phyloP scores from a whole-genome alignment of 2,113 vertebrate species.

The Chiloscyllium plagiosum region DNA sequence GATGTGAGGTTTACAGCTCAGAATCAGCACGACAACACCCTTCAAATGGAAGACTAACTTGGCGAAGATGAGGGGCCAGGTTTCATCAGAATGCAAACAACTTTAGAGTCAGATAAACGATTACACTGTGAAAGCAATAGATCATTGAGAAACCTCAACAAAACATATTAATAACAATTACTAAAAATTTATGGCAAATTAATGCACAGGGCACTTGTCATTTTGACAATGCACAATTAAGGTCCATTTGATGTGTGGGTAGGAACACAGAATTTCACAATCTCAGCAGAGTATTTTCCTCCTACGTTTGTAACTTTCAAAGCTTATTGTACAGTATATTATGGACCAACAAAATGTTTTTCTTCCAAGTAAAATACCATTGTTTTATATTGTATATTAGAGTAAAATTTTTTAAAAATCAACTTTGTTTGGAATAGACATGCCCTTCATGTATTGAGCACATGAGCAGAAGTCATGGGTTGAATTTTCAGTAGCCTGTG shows the following conservation, averaged over 20 bases:
- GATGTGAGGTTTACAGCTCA: background rate
- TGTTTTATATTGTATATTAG: background rate
- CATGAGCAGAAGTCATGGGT: background rate
- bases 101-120: background rate
- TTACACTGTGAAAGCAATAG: background rate
- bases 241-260: conserved; percentile 17
- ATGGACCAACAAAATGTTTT: background rate
- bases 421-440: background rate
- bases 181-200: background rate
- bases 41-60: background rate
- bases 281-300: conserved; percentile 30
- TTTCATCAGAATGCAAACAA: background rate
- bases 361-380: conserved; percentile 19
- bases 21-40: background rate
- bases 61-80: background rate
- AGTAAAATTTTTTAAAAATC: background rate
- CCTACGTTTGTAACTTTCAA: conserved; percentile 23
- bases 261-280: conserved; percentile 4
- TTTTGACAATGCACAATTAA: conserved; percentile 29
- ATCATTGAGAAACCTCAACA: background rate
- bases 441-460: background rate
- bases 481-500: background rate
- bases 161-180: background rate
- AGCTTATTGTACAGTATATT: background rate
- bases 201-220: conserved; percentile 1